phyloP scores from a whole-genome alignment of 2,888 invertebrate genomes.

The Drosophila sordidapex region DNA sequence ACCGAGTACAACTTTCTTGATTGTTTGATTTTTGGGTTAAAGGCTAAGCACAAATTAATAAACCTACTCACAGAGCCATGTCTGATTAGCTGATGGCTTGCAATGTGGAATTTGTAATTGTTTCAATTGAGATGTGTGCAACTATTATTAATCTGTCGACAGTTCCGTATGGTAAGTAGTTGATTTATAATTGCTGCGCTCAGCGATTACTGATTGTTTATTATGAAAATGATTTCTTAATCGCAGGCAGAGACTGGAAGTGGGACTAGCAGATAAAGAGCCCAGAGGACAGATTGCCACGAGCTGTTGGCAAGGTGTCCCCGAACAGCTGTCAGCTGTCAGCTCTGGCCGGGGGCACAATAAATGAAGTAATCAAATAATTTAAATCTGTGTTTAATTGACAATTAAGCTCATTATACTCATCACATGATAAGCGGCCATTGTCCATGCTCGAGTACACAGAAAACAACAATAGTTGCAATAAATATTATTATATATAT shows the following conservation, averaged over 20 bases:
- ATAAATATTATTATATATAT: not conserved
- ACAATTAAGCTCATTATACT: slow-evolving; percentile 71
- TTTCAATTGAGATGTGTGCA: slow-evolving; percentile 18
- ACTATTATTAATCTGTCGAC: slow-evolving; percentile 14
- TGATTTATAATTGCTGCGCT: too few species aligned
- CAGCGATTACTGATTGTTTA: slow-evolving; percentile 49
- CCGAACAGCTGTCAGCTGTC: slow-evolving; percentile 9
- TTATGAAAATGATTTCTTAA: slow-evolving; percentile 36
- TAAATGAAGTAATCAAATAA: slow-evolving; percentile 76
- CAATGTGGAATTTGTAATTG: not conserved
- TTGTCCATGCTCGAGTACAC: slow-evolving; percentile 38
- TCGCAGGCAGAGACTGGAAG: not conserved
- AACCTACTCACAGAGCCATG: not conserved
- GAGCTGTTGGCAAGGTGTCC: slow-evolving; percentile 31
- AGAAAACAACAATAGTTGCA: slow-evolving; percentile 30
- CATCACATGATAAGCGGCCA: slow-evolving; percentile 54
- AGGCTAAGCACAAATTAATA: not conserved
- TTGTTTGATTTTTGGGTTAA: not conserved
- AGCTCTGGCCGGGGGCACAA: slow-evolving; percentile 24
- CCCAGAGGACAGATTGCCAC: slow-evolving; percentile 16
- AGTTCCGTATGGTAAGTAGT: slow-evolving; percentile 32
- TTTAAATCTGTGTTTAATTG: slow-evolving; percentile 75
- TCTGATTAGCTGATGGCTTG: not conserved
- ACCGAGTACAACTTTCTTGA: not conserved
- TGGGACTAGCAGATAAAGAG: slow-evolving; percentile 35